Base-by-base conservation (phyloP, 2,888 invertebrate genomes). In the Thymelicus acteon region DNA sequence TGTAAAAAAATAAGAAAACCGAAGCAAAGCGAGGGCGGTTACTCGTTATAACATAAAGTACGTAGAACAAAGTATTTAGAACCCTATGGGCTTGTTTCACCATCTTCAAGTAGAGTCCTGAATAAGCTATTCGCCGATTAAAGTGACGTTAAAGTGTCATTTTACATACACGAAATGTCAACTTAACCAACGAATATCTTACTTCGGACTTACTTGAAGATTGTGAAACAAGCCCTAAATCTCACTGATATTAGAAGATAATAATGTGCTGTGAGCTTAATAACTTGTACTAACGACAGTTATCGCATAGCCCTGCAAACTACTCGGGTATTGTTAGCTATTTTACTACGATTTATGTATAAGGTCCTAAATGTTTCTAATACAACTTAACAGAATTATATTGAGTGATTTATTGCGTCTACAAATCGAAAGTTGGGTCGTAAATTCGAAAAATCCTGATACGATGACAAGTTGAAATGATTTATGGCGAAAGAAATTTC, bases 201-300 rank as follows among this genome's bases (percentile, higher is more conserved):
- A n/a, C n/a, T n/a, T n/a, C n/a, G n/a, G n/a, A n/a, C n/a, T n/a
- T n/a, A n/a, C n/a, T n/a, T n/a, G n/a, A n/a, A n/a, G n/a, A n/a
- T n/a, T n/a, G n/a, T n/a, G n/a, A n/a, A n/a, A n/a, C n/a, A n/a
- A n/a, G n/a, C n/a, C n/a, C n/a, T n/a, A n/a, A n/a, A 19, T 31
- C 31, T 31, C 31, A 5, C 31, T 31, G 31, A 31, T 31, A 31
- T 31, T 31, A 31, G 3, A 31, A 31, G 31, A 5, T 31, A 54
- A 54, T 19, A 48, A 63, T 70, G 60, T 70, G 70, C 64, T 39
- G 64, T 10, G 39, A 7, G 40, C 86, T 86, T 88, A 84, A 85
- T 85, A 85, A 80, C 88, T 85, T 87, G 89, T 89, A 82, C 57
- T 24, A 44, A 19, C 84, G 85, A 88, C 89, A 90, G 91, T 88